Evolutionary conservation across 2,888 invertebrate species (phyloP), one percentile per base, ranked within the genome.

Genomic region (Melinopterus prodromus): DNA sequence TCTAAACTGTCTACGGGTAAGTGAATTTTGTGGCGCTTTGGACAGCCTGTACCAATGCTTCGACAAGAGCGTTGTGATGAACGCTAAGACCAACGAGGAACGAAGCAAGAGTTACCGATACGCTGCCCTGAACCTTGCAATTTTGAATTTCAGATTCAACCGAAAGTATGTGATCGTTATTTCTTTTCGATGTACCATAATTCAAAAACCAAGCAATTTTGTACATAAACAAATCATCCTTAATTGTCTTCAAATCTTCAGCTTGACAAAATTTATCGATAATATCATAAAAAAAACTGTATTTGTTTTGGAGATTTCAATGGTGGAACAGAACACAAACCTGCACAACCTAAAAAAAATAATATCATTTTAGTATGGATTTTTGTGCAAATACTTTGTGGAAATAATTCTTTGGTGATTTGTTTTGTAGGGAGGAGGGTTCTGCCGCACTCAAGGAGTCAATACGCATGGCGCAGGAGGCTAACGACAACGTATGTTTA

Each of bases 81-180:
- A 91, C 77, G 85, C 88, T 69, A 91, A 91, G 85, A 88, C 88
- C 72, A 87, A 88, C n/a, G 91, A 91, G 74, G 92, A 91, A 83
- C 90, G 90, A 85, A 90, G 90, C 71, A 93, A 94, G 86, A 94
- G 94, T 71, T 95, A 95, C 86, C 92, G 98, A 86, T 98, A 96
- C 88, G 97, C 98, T 6, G 96, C 97, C 16, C 91, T 98, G n/a
- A 98, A 97, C 88, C 91, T 98, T 82, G 97, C 97, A 0, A 95
- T 97, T 26, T 91, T 98, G 85, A 97, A 98, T 88, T 95, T 95
- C 75, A 94, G 95, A 84, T 98, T 98, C 89, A 94, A 94, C 77
- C 95, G 96, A 87, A 94, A 92, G 95, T 96, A 90, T 87, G 89
- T 85, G 26, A 26, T 2, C 26, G 1, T 26, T 26, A 26, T 26